Evolutionary conservation across 2,888 invertebrate species (phyloP).

Genomic region (Loripinus fragilis): DNA sequence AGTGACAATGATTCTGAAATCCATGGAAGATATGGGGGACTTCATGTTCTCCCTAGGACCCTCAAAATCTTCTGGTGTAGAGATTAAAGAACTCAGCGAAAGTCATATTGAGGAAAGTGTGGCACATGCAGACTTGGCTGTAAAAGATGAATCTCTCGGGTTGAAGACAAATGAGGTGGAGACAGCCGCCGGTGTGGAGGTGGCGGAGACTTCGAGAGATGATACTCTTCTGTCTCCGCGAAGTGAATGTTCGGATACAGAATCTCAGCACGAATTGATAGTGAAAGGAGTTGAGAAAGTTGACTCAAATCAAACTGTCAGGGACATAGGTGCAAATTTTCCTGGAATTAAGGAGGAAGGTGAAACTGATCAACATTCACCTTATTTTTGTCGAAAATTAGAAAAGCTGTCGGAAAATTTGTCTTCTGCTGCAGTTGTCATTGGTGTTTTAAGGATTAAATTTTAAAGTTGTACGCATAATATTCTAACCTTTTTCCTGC

Average conservation of each 20-base stretch:
- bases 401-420: no score
- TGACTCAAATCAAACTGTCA: not conserved
- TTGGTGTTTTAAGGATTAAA: no score
- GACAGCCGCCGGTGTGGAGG: not conserved
- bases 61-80: not conserved
- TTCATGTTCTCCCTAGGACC: conserved; percentile 29
- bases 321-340: not conserved
- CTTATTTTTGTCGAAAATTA: no score
- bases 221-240: conserved; percentile 23
- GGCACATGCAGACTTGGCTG: not conserved
- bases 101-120: not conserved
- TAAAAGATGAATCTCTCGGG: not conserved
- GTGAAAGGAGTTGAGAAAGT: not conserved
- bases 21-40: conserved; percentile 47
- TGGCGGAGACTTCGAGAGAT: not conserved
- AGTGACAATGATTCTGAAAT: conserved; percentile 43
- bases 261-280: conserved; percentile 23
- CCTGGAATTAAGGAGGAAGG: conserved; percentile 4
- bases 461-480: no score
- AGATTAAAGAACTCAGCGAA: conserved; percentile 31
- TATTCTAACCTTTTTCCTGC: no score
- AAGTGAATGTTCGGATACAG: conserved; percentile 37
- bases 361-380: no score
- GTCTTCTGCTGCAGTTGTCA: no score
- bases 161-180: not conserved